Evolutionary conservation across 2,888 invertebrate species (phyloP), one percentile per base, ranked within the genome.

Genomic region (Stegana nigrithorax): DNA sequence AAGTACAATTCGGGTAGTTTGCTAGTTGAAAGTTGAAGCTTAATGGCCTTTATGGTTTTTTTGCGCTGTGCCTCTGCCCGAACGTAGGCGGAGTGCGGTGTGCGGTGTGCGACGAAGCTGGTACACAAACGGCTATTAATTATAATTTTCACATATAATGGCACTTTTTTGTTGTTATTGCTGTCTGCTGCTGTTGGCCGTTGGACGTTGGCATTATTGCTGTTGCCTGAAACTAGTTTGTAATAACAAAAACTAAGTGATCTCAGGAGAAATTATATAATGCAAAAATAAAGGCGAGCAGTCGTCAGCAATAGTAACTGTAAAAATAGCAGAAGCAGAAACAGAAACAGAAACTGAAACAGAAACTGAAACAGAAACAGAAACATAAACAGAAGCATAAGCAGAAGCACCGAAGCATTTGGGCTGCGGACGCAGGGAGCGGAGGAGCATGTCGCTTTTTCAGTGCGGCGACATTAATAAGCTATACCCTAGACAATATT

Each of bases 221-320:
- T 51, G 51, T 25, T 51, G 51, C 14, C 26, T 51, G 27, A 27
- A 51, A 32, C 29, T 36, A 53, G n/a, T 51, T n/a, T 27, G 44
- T 10, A 17, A 12, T 45, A 8, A 57, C 26, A 39, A 25, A 57
- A 57, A 57, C 53, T 55, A 36, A 32, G 36, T 55, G 53, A 32
- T 55, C 53, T 55, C 53, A 19, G 17, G 53, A 55, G 53, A 55
- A 55, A 55, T 55, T 55, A 55, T 55, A 19, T 55, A 55, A 55
- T 55, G 53, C 36, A 55, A 55, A 55, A 55, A 55, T 55, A 55
- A 23, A 55, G 10, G 51, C 19, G 51, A 55, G n/a, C 53, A 50
- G 17, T 26, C n/a, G 39, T 4, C 50, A 47, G 25, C 21, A 21
- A 23, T n/a, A n/a, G n/a, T 32, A 32, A 32, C 32, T 32, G n/a